These are phyloP conservation scores for Chelmon rostratus DNA, from an alignment of 2,797 vertebrate species.

Conservation along the genomic window DNA sequence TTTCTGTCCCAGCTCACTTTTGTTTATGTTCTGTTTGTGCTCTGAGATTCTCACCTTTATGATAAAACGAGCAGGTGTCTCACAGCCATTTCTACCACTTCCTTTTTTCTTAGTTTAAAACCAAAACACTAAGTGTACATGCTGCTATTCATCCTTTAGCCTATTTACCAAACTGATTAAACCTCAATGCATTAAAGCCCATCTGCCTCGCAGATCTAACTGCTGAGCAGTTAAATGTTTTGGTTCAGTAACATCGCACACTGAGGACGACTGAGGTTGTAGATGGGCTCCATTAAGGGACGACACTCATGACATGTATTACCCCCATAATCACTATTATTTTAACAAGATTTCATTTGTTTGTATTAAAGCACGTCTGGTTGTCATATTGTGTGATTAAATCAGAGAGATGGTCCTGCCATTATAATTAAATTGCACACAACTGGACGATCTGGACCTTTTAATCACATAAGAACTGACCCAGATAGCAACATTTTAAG, in stretches of 20 bases:
- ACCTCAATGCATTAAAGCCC: constrained; percentile 56
- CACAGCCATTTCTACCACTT: neutral
- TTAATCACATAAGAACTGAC: constrained; percentile 72
- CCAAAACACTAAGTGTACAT: constrained; percentile 18
- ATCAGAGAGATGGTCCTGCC: constrained; percentile 59
- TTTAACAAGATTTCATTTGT: constrained; percentile 74
- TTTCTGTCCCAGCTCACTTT: constrained; percentile 20
- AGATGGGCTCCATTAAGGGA: constrained; percentile 56
- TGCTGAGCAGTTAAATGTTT: constrained; percentile 56
- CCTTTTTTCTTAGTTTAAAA: neutral
- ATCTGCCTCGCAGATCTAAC: constrained; percentile 40
- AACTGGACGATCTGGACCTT: constrained; percentile 56
- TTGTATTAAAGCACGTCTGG: constrained; percentile 70
- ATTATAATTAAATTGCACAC: constrained; percentile 70
- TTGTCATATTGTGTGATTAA: constrained; percentile 70
- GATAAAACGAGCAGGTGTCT: constrained; percentile 10
- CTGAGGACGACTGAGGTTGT: constrained; percentile 38
- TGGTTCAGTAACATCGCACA: constrained; percentile 41
- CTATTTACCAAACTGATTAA: constrained; percentile 59
- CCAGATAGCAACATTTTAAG: constrained; percentile 63
- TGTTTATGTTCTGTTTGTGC: constrained; percentile 29
- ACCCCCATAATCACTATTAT: constrained; percentile 67
- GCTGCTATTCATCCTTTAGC: constrained; percentile 26
- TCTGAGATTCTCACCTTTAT: neutral
- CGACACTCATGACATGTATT: constrained; percentile 46